Evolutionary conservation across 1,140 invertebrate genomes (phyloP).

Genomic region (Sipha flava): DNA sequence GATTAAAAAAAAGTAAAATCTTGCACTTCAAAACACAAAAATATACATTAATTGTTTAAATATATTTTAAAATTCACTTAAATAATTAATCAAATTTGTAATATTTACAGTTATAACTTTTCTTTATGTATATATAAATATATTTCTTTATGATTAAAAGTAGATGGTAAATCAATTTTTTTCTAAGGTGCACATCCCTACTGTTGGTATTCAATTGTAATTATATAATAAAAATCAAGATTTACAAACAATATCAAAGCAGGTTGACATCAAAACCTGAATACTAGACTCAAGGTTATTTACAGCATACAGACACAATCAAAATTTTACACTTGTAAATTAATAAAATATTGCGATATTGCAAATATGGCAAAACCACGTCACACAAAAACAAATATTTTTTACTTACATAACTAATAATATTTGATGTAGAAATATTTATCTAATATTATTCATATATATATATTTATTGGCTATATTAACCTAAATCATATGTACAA

Average conservation of each 20-base stretch:
- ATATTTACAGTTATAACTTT: constrained; percentile 17
- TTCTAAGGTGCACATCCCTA: neutral
- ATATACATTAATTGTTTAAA: constrained; percentile 17
- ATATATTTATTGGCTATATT: constrained; percentile 11
- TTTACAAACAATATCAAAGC: constrained; percentile 29
- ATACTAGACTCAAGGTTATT: neutral
- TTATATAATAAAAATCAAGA: neutral
- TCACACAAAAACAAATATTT: constrained; percentile 18
- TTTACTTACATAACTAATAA: constrained; percentile 13
- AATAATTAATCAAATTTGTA: constrained; percentile 12
- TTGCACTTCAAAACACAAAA: neutral
- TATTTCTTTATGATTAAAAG: neutral
- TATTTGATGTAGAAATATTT: neutral
- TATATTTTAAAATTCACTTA: constrained; percentile 13
- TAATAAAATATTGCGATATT: constrained; percentile 11
- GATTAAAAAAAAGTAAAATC: constrained; percentile 22
- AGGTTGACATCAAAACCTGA: neutral
- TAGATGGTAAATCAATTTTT: neutral
- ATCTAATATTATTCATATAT: constrained; percentile 15
- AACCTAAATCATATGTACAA: constrained; percentile 4
- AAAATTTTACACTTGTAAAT: neutral
- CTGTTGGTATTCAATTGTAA: neutral
- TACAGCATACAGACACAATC: neutral
- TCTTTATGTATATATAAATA: neutral
- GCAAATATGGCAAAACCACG: neutral